Base-by-base conservation (phyloP, 2,888 invertebrate genomes). In the Nezara viridula region DNA sequence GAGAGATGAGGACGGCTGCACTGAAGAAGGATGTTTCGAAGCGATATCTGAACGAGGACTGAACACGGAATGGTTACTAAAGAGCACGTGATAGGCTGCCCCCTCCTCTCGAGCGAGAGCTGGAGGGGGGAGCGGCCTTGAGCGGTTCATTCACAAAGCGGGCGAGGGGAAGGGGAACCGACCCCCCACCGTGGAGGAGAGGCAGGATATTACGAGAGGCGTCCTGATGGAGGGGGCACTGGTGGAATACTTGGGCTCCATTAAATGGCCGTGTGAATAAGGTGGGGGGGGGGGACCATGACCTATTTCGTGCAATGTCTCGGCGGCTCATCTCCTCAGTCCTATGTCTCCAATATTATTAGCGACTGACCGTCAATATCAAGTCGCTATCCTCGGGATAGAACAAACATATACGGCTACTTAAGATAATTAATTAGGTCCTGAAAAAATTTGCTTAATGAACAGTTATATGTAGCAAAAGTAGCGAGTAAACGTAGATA, bases 211-310 rank as follows among this genome's bases (percentile, higher is more conserved):
- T 86, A 86, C 86, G 55, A 24, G 40, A 14, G n/a, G 44, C 44
- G 86, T 52, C 52, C 19, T 50, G 14, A 14, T 32, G 50, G 50
- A 86, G 86, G 86, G 86, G 50, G 37, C 37, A 44, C 50, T 86
- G 86, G 55, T 86, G 86, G 86, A 86, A 86, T 86, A 86, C 86
- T 86, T 86, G 55, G 52, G 44, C n/a, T 49, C 88, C 88, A 66
- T 88, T 73, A 66, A 66, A 73, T 73, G 88, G 66, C 88, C 66
- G 88, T 88, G 88, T 87, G 87, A 87, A 87, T 87, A 87, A 87
- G 55, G 66, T 55, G 49, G 73, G 73, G 88, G 73, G 88, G 73
- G 88, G 73, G 88, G 88, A 88, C 88, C 88, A 88, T 88, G 88
- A 88, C 88, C 88, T 88, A 88, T 88, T 88, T 88, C 88, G 66